Evolutionary conservation across 2,888 invertebrate species (phyloP).

Genomic region (Syritta pipiens): DNA sequence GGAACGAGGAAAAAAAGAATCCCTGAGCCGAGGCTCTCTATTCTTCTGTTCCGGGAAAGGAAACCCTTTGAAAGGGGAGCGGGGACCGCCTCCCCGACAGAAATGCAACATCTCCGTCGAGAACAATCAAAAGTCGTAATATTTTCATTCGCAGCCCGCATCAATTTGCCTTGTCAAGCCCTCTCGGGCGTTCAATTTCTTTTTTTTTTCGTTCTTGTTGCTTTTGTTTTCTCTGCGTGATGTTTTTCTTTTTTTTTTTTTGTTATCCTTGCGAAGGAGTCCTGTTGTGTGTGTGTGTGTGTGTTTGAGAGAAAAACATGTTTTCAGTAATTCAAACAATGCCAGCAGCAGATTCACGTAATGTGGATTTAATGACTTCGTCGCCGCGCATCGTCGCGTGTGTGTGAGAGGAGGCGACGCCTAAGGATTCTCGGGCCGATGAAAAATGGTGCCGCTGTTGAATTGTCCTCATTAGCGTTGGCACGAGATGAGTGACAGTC

Average conservation of each 20-base stretch:
- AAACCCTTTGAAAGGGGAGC: conserved; percentile 41
- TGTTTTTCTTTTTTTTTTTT: not conserved
- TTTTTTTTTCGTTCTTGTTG: not conserved
- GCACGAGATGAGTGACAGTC: conserved; percentile 43
- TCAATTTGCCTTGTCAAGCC: conserved; percentile 31
- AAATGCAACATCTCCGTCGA: conserved; percentile 21
- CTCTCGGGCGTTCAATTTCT: not conserved
- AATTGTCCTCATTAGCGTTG: conserved; percentile 53
- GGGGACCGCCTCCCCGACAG: conserved; percentile 25
- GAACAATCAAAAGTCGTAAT: conserved; percentile 58
- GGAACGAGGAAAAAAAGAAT: conserved; percentile 4
- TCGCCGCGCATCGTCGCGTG: not conserved
- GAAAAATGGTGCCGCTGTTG: conserved; percentile 35
- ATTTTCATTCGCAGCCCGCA: conserved; percentile 37
- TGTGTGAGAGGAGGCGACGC: not conserved
- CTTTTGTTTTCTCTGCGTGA: not conserved
- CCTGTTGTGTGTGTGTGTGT: conserved; percentile 38
- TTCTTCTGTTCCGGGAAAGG: not conserved
- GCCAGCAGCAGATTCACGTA: conserved; percentile 55
- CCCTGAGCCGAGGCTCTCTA: conserved; percentile 27
- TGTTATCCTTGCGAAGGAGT: conserved; percentile 1
- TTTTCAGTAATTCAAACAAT: conserved; percentile 55
- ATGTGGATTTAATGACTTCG: conserved; percentile 55
- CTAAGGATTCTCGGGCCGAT: conserved; percentile 28
- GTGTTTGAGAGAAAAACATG: conserved; percentile 44